Evolutionary conservation across 2,888 invertebrate genomes (phyloP).

Genomic region (Tetragnatha montana): DNA sequence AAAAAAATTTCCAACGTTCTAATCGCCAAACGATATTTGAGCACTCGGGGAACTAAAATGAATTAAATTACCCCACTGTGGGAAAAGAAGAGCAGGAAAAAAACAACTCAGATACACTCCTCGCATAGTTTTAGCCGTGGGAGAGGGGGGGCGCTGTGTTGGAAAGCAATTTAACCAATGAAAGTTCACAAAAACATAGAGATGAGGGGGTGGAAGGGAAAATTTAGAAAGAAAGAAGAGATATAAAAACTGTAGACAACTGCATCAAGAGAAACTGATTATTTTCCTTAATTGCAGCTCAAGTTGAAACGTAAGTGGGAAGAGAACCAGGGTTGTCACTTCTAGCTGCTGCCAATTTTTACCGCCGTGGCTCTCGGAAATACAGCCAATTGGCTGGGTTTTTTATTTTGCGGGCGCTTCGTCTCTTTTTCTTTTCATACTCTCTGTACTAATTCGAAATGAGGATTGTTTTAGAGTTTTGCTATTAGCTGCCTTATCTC

Average conservation of each 20-base stretch:
- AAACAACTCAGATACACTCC: slow-evolving; percentile 18
- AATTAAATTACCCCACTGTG: slow-evolving; percentile 48
- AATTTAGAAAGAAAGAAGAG: slow-evolving; percentile 57
- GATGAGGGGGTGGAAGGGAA: slow-evolving; percentile 11
- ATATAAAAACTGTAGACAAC: slow-evolving; percentile 70
- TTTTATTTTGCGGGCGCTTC: too few species aligned
- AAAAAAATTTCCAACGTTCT: neutral
- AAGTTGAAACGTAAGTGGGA: slow-evolving; percentile 69
- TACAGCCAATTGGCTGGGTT: neutral
- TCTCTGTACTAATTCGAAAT: too few species aligned
- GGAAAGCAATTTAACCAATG: slow-evolving; percentile 68
- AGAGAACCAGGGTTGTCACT: slow-evolving; percentile 59
- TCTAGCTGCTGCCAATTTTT: slow-evolving; percentile 8
- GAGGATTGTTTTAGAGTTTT: too few species aligned
- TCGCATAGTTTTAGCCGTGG: slow-evolving; percentile 14
- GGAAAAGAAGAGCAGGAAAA: neutral
- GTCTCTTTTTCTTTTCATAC: too few species aligned
- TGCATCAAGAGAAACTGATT: slow-evolving; percentile 68
- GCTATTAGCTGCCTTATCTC: too few species aligned
- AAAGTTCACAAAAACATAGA: slow-evolving; percentile 57
- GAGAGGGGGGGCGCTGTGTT: neutral
- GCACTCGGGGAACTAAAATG: slow-evolving; percentile 23
- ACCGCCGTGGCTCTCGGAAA: neutral
- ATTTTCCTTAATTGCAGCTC: slow-evolving; percentile 71
- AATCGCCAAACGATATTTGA: neutral